These are phyloP conservation scores for Scrobipalpa costella DNA, from an alignment of 2,888 invertebrate genomes.

Conservation along the genomic window DNA sequence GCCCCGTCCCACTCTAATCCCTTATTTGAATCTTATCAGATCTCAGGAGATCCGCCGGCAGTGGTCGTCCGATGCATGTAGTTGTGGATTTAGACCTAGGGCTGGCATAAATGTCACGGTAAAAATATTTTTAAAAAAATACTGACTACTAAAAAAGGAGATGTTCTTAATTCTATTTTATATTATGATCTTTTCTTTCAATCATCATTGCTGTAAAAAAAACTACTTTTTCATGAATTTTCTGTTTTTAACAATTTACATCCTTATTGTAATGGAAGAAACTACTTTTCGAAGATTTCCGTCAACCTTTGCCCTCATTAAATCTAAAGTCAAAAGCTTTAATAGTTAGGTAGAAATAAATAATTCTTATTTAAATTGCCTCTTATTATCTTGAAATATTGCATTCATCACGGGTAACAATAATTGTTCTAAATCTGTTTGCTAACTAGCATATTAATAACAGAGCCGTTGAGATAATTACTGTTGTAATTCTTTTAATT, in stretches of 20 bases:
- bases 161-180: too few relatives aligned
- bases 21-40: constrained; percentile 83
- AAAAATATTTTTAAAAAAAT: constrained; percentile 9
- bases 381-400: constrained; percentile 9
- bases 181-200: too few relatives aligned
- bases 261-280: too few relatives aligned
- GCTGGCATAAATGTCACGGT: constrained; percentile 43
- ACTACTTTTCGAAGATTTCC: too few relatives aligned
- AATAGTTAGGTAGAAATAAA: not conserved
- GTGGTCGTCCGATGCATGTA: constrained; percentile 70
- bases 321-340: not conserved
- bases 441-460: not conserved
- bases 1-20: constrained; percentile 75
- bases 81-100: constrained; percentile 61
- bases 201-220: too few relatives aligned
- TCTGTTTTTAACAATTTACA: too few relatives aligned
- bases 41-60: constrained; percentile 78
- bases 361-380: constrained; percentile 2
- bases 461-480: not conserved
- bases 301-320: too few relatives aligned
- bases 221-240: too few relatives aligned
- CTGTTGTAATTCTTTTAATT: constrained; percentile 6
- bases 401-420: not conserved
- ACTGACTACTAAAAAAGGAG: too few relatives aligned
- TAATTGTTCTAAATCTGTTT: constrained; percentile 1